Percentiles rank a stretch among this genome's conserved stretches.
Evolutionary conservation across 2,113 vertebrate genomes (phyloP).

Genomic region (Leucopternis melanops): DNA sequence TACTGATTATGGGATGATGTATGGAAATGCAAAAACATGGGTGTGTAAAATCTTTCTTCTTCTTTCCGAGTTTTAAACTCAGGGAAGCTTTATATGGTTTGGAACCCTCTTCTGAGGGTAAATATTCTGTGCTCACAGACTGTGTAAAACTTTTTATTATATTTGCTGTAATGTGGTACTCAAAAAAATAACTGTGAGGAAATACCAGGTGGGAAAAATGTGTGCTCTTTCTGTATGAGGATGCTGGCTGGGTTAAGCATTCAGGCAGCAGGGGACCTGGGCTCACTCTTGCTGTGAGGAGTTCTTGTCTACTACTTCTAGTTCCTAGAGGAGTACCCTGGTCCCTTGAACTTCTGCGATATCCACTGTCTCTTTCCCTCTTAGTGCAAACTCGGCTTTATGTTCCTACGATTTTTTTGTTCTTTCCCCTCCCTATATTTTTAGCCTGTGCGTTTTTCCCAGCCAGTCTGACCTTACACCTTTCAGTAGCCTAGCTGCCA

Average conservation of each 20-base stretch:
- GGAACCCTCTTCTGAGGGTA: not conserved
- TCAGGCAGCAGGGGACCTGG: accelerated
- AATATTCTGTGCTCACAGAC: not conserved
- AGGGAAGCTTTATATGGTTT: not conserved
- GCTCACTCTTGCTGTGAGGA: not conserved
- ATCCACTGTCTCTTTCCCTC: accelerated
- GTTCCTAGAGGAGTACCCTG: not conserved
- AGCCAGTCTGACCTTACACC: not conserved
- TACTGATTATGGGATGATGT: too few relatives aligned
- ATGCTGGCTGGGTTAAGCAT: accelerated
- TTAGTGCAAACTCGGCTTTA: not conserved
- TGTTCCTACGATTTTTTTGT: not conserved
- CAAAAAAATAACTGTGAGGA: not conserved
- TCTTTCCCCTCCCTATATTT: not conserved
- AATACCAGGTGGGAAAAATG: accelerated
- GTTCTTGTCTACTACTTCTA: not conserved
- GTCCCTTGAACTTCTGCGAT: not conserved
- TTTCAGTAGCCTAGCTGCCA: not conserved
- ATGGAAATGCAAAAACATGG: not conserved
- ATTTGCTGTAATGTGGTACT: not conserved
- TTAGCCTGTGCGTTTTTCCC: not conserved
- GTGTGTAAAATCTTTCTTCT: accelerated
- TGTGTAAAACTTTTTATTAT: not conserved
- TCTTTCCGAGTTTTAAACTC: not conserved
- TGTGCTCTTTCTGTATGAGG: accelerated